Conservation (phyloP, 2,888 invertebrate genomes). For the Leucophenga montana region DNA sequence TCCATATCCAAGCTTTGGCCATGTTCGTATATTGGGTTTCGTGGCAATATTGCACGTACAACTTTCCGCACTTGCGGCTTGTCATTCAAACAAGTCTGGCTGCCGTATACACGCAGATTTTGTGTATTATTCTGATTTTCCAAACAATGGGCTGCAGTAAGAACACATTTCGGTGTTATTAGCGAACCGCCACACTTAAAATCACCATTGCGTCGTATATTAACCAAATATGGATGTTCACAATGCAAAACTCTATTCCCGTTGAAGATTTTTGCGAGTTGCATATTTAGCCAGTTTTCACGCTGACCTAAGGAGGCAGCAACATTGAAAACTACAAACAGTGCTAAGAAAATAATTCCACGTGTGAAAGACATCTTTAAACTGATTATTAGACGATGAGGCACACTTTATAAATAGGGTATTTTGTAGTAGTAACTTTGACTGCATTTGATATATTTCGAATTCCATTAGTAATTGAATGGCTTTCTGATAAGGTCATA, state of each 20-base stretch:
- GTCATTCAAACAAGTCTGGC: constrained; percentile 46
- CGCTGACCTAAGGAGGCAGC: background rate
- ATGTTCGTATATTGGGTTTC: constrained; percentile 19
- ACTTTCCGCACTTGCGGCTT: constrained; percentile 39
- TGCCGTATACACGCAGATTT: constrained; percentile 44
- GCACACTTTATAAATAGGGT: background rate
- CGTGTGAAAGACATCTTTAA: background rate
- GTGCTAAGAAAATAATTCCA: background rate
- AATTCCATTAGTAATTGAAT: constrained; percentile 22
- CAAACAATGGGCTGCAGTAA: constrained; percentile 58
- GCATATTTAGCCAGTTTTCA: background rate
- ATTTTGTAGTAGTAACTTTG: background rate
- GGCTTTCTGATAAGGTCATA: too few relatives aligned
- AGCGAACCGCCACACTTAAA: constrained; percentile 49
- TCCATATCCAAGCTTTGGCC: constrained; percentile 34
- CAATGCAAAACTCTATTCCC: background rate
- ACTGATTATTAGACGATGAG: background rate
- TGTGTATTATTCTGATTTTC: constrained; percentile 20
- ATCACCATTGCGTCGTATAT: constrained; percentile 28
- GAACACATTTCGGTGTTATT: constrained; percentile 50
- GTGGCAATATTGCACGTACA: background rate
- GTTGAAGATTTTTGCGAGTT: background rate
- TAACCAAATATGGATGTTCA: constrained; percentile 49
- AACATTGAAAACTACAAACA: background rate
- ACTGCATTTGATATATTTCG: background rate